These are phyloP conservation scores for Agonopterix arenella DNA, from an alignment of 2,888 invertebrate species.

Conservation along the genomic window DNA sequence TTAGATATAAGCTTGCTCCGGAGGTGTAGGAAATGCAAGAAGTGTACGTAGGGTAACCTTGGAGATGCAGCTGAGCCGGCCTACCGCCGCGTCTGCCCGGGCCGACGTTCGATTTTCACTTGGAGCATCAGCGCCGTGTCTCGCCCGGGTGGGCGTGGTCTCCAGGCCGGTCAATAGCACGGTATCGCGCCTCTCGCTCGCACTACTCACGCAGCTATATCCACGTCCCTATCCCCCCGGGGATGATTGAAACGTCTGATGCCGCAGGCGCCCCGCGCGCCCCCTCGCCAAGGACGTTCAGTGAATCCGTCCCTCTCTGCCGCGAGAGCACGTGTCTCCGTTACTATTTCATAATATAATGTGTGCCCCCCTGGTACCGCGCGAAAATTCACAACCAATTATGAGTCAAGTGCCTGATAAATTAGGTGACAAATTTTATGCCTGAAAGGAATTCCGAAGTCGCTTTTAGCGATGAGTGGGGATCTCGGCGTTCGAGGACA, in stretches of 20 bases:
- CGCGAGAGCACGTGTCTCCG: constrained; percentile 74
- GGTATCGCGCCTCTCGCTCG: constrained; percentile 55
- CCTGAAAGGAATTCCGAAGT: constrained; percentile 61
- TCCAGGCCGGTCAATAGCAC: constrained; percentile 75
- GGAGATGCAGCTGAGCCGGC: constrained; percentile 56
- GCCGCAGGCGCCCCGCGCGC: constrained; percentile 75
- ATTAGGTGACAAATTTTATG: constrained; percentile 65
- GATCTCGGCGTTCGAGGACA: constrained; percentile 55
- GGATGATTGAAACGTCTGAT: constrained; percentile 77
- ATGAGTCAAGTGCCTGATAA: constrained; percentile 73
- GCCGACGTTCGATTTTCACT: constrained; percentile 74
- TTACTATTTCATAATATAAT: constrained; percentile 74
- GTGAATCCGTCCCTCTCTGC: constrained; percentile 77
- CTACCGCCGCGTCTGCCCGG: constrained; percentile 65
- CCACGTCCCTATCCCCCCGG: constrained; percentile 55
- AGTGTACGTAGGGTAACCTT: constrained; percentile 46
- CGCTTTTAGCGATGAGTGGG: constrained; percentile 58
- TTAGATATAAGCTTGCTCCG: background rate
- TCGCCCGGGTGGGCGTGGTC: constrained; percentile 75
- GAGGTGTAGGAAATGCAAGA: background rate
- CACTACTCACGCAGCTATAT: constrained; percentile 23
- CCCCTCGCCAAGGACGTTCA: constrained; percentile 75
- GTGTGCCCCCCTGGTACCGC: constrained; percentile 70
- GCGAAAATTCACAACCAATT: constrained; percentile 73
- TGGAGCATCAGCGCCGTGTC: constrained; percentile 69